Evolutionary conservation across 2,113 vertebrate species (phyloP).

Genomic region (Panurus biarmicus): DNA sequence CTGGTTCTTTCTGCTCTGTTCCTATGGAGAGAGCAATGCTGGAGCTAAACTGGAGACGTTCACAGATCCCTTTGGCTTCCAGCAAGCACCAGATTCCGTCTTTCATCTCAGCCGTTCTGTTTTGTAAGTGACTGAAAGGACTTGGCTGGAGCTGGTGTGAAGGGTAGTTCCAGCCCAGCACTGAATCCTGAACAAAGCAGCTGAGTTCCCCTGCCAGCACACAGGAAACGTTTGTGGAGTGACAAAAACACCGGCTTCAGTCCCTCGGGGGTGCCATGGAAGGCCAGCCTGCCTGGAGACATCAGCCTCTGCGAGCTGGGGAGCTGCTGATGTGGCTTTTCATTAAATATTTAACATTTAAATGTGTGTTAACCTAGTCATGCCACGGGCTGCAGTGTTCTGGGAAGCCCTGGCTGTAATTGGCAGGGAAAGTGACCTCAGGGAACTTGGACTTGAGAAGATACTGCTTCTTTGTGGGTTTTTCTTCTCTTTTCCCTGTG

Average conservation of each 20-base stretch:
- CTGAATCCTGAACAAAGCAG: background rate
- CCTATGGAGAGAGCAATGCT: background rate
- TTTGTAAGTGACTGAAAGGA: background rate
- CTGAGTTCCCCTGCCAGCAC: background rate
- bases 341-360: background rate
- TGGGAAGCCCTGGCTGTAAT: background rate
- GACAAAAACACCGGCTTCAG: background rate
- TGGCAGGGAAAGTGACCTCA: background rate
- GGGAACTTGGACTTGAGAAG: background rate
- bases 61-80: background rate
- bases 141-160: background rate
- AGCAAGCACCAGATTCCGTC: background rate
- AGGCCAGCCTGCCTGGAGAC: background rate
- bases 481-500: background rate
- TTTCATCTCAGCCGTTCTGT: background rate
- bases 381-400: background rate
- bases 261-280: background rate
- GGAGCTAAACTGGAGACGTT: background rate
- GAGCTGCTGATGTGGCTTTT: background rate
- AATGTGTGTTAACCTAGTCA: background rate
- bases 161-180: background rate
- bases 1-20: constrained; percentile 2
- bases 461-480: background rate
- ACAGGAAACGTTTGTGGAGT: background rate
- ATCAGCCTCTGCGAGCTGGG: background rate